Evolutionary conservation across 2,888 invertebrate species (phyloP).

Genomic region (Ashinkailepas kermadecensis): DNA sequence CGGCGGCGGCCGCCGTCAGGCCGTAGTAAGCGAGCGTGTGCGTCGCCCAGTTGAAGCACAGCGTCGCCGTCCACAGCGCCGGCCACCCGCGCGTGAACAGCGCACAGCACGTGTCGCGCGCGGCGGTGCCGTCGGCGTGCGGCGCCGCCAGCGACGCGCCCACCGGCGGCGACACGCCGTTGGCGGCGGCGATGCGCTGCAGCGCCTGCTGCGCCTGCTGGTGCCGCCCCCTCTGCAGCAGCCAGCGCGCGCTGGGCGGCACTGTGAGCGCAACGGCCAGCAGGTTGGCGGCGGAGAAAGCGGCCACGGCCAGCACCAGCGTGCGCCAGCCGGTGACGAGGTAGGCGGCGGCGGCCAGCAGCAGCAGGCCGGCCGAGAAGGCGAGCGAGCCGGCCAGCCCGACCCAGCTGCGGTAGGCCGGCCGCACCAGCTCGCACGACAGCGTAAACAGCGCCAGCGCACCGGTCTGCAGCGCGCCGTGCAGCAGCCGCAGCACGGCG

Average conservation of each 20-base stretch:
- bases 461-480: not conserved
- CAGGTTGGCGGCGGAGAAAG: not conserved
- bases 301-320: not conserved
- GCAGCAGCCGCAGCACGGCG: not conserved
- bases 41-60: not conserved
- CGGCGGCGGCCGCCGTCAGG: no score
- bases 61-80: not conserved
- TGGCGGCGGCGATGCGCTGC: not conserved
- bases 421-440: not conserved
- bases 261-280: not conserved
- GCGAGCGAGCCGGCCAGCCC: not conserved
- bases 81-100: not conserved
- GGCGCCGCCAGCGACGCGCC: not conserved
- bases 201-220: not conserved
- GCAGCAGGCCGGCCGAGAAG: not conserved
- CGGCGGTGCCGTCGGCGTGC: not conserved
- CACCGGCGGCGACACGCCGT: not conserved
- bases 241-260: not conserved
- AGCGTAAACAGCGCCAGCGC: not conserved
- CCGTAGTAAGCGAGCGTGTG: no score
- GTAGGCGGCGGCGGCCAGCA: not conserved
- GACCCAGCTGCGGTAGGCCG: not conserved
- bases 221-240: not conserved
- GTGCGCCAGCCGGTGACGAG: not conserved
- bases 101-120: not conserved